Conservation (phyloP, 2,797 vertebrate genomes). For the Sternarchorhynchus goeldii region DNA sequence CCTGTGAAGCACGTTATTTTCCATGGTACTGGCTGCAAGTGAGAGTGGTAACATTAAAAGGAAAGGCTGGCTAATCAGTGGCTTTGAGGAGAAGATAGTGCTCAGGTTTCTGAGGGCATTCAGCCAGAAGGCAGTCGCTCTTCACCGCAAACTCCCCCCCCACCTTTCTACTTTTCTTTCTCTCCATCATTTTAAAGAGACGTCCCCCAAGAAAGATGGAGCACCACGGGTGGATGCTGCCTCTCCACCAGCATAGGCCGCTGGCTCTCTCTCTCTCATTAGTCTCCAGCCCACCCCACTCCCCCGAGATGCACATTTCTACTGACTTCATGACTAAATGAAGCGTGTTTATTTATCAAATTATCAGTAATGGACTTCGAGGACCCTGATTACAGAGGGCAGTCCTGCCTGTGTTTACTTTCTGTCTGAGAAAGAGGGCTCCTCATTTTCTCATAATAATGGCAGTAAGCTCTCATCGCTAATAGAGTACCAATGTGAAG, state of each 20-base stretch:
- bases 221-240: constrained; percentile 52
- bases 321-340: constrained; percentile 33
- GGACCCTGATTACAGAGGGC: constrained; percentile 36
- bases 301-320: constrained; percentile 37
- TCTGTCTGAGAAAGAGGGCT: constrained; percentile 28
- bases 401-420: constrained; percentile 54
- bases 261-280: constrained; percentile 50
- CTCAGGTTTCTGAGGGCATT: constrained; percentile 46
- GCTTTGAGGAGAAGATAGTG: constrained; percentile 52
- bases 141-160: background rate
- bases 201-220: constrained; percentile 49
- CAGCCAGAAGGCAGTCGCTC: constrained; percentile 27
- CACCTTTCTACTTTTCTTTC: constrained; percentile 6
- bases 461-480: constrained; percentile 28
- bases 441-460: constrained; percentile 35
- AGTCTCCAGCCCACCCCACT: constrained; percentile 48
- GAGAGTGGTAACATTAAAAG: constrained; percentile 49
- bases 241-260: constrained; percentile 50
- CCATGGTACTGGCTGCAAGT: constrained; percentile 4
- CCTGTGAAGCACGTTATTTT: constrained; percentile 29
- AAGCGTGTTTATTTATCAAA: constrained; percentile 54
- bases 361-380: constrained; percentile 51
- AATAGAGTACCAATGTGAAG: constrained; percentile 38
- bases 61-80: constrained; percentile 53
- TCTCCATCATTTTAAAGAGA: constrained; percentile 49